Evolutionary conservation across 2,797 vertebrate genomes (phyloP), one percentile per base, ranked within the genome.

Genomic region (Sphenopsis melanotis): DNA sequence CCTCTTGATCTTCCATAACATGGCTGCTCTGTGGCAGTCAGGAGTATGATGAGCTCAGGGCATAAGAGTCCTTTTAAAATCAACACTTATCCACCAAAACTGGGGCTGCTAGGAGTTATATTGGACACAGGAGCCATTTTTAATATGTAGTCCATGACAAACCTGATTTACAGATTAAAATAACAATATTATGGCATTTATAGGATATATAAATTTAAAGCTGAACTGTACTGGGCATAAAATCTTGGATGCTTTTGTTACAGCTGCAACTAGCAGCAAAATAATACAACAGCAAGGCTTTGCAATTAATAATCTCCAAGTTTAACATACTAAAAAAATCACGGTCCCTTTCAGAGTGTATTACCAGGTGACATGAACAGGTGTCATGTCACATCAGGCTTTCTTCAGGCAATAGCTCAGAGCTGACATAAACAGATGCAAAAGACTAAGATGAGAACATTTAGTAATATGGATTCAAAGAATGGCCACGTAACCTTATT

Each of bases 161-260:
- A 96, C 86, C 86, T 39, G 96, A 98, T 97, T 97, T 98, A 96
- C 82, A 89, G 97, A 97, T 97, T 94, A 97, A 97, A 97, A 97
- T 89, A 97, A 95, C 85, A 93, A 93, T 86, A 80, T 94, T 94
- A 78, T 84, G 93, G 92, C 94, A 94, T 97, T 97, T 97, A 97
- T 94, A 95, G 77, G 92, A 97, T 87, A 30, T 89, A 95, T 96
- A 97, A 95, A 97, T 93, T 97, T 94, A 74, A 95, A 96, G 84
- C 90, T 91, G 96, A 97, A 96, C 66, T 85, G 74, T 66, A 83
- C 85, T 15, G 60, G 95, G 52, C 64, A 83, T 94, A 93, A 94
- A 88, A 94, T 89, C 91, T 83, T 52, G 53, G 87, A 93, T 94
- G 91, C 89, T 92, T 96, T 88, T 93, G 83, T 91, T 92, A 78